Evolutionary conservation across 2,888 invertebrate genomes (phyloP), one percentile per base, ranked within the genome.

Genomic region (Dicyrtoma fusca): DNA sequence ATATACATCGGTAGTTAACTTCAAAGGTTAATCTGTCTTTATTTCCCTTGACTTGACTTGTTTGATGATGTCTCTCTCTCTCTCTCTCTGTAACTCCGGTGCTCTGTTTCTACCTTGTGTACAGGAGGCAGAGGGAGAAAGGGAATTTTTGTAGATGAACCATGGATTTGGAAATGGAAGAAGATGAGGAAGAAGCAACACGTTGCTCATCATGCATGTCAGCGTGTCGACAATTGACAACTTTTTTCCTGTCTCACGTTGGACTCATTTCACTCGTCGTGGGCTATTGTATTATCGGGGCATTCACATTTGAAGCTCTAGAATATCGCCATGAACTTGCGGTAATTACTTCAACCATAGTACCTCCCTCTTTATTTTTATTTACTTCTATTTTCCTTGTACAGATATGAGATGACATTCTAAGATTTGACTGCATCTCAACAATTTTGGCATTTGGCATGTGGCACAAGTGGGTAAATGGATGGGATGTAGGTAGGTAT

Each of bases 201-300:
- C 72, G 74, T 64, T 80, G 80, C 71, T 51, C 72, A 1, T 69
- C 68, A 49, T 80, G 78, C 64, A 70, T 78, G 63, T 66, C 71
- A 49, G 65, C 74, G 14, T 78, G 76, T 45, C 70, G 76, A 59
- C 68, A 91, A 84, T 88, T 92, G 62, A 88, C 91, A 83, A 91
- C 92, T 68, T 94, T 93, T 84, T 87, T 95, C 80, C 91, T 95
- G 82, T 92, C 93, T 0, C 95, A 95, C 86, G 90, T 94, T 81
- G 91, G 92, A 81, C 88, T 95, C 82, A 90, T 95, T 81, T 90
- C 92, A 73, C 86, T 94, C 83, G 95, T 95, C 80, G 92, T 95
- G 76, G 91, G 92, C 23, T 95, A 95, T 85, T 94, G 94, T 85
- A 89, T 94, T 81, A 88, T 93, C 72, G 95, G 95, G 8, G 94